These are phyloP conservation scores for Priocnemis perturbator DNA, from an alignment of 2,888 invertebrate species.

Conservation along the genomic window DNA sequence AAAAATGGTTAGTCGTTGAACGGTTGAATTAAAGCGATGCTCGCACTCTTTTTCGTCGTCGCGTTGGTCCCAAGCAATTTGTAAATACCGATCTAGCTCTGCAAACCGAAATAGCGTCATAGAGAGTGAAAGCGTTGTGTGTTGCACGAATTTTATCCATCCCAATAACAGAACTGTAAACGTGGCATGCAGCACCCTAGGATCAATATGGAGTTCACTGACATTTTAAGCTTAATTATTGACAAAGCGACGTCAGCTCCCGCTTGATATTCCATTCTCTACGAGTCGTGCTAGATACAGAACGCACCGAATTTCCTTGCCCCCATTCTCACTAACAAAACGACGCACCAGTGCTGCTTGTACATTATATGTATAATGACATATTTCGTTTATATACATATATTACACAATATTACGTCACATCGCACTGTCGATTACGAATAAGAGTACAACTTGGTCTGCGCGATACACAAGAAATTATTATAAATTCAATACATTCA, in stretches of 20 bases:
- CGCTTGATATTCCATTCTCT: conserved; percentile 23
- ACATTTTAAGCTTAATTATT: conserved; percentile 51
- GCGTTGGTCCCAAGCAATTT: conserved; percentile 10
- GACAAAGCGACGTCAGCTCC: conserved; percentile 37
- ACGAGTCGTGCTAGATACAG: too few relatives aligned
- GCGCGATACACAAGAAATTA: conserved; percentile 30
- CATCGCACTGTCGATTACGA: conserved; percentile 48
- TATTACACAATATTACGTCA: conserved; percentile 32
- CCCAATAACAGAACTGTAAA: background rate
- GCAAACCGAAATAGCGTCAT: background rate
- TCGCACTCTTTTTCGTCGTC: background rate
- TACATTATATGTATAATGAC: conserved; percentile 30
- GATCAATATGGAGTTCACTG: conserved; percentile 53
- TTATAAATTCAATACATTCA: conserved; percentile 36
- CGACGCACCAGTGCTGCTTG: conserved; percentile 16
- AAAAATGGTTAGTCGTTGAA: background rate
- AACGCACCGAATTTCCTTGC: conserved; percentile 24
- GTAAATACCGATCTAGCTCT: background rate
- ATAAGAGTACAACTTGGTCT: conserved; percentile 35
- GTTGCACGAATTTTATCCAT: too few relatives aligned
- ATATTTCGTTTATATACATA: conserved; percentile 33
- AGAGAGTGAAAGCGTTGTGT: too few relatives aligned
- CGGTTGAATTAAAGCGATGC: too few relatives aligned
- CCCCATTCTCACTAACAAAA: conserved; percentile 5
- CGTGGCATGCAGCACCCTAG: conserved; percentile 18